Conservation (phyloP, 2,888 invertebrate genomes). For the Drosophila hamatofila region DNA sequence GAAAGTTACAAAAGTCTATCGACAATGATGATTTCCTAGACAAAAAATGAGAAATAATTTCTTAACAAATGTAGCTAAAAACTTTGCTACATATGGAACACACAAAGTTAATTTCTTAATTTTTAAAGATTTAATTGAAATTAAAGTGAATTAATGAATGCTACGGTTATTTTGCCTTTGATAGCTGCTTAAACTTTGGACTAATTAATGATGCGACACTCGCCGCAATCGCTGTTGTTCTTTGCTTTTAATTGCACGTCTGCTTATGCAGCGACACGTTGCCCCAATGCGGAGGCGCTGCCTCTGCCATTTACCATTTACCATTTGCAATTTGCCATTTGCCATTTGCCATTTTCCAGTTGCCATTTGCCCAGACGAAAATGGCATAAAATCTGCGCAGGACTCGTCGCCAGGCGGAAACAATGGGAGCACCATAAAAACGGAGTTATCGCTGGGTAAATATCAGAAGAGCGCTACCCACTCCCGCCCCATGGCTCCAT, state of each 20-base stretch:
- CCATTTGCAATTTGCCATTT: conserved; percentile 35
- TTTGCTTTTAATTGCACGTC: conserved; percentile 72
- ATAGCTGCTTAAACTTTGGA: conserved; percentile 19
- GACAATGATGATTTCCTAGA: too few relatives aligned
- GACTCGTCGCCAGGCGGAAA: conserved; percentile 49
- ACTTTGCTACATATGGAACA: too few relatives aligned
- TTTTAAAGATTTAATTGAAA: not conserved
- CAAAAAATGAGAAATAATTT: too few relatives aligned
- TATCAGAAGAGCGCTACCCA: conserved; percentile 51
- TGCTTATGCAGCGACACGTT: conserved; percentile 71
- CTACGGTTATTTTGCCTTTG: conserved; percentile 9
- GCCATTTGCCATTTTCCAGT: conserved; percentile 24
- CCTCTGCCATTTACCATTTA: conserved; percentile 28
- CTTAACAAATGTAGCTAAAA: too few relatives aligned
- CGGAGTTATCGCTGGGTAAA: conserved; percentile 71
- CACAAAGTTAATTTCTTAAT: too few relatives aligned
- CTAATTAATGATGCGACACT: conserved; percentile 63
- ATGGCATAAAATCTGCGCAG: conserved; percentile 65
- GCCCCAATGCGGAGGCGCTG: conserved; percentile 15
- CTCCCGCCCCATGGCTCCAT: conserved; percentile 12
- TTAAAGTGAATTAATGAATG: not conserved
- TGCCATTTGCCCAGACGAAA: conserved; percentile 61
- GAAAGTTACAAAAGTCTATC: too few relatives aligned
- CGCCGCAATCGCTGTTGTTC: conserved; percentile 30
- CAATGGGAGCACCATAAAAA: conserved; percentile 65